These are phyloP conservation scores for Agrochola macilenta DNA, from an alignment of 2,888 invertebrate genomes.

Conservation along the genomic window DNA sequence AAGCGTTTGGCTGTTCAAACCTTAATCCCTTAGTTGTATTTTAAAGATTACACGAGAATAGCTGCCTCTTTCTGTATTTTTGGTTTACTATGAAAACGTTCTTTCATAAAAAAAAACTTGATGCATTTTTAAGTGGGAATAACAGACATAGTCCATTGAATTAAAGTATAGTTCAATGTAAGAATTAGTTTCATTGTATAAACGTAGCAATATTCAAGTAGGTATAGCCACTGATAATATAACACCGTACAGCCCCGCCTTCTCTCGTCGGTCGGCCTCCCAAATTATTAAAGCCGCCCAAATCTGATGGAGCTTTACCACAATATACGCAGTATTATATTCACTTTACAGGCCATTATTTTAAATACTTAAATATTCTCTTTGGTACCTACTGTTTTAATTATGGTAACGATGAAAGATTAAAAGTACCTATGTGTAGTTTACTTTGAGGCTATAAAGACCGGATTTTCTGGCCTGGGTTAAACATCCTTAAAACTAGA, in stretches of 20 bases:
- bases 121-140: background rate
- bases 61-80: background rate
- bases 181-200: background rate
- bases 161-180: too few relatives aligned
- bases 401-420: background rate
- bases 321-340: conserved; percentile 23
- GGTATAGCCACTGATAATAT: conserved; percentile 21
- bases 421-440: background rate
- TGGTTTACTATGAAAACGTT: background rate
- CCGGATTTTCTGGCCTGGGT: background rate
- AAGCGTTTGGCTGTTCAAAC: background rate
- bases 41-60: background rate
- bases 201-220: background rate
- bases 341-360: background rate
- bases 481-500: background rate
- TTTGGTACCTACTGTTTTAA: background rate
- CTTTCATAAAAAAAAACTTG: background rate
- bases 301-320: conserved; percentile 28
- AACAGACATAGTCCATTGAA: background rate
- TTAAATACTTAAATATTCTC: background rate
- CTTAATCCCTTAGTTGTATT: background rate
- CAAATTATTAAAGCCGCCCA: conserved; percentile 68
- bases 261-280: conserved; percentile 56
- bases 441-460: background rate
- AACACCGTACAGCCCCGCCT: conserved; percentile 44